These are phyloP conservation scores for Steinernema scapterisci DNA, from an alignment of 2,888 invertebrate genomes.

Conservation along the genomic window DNA sequence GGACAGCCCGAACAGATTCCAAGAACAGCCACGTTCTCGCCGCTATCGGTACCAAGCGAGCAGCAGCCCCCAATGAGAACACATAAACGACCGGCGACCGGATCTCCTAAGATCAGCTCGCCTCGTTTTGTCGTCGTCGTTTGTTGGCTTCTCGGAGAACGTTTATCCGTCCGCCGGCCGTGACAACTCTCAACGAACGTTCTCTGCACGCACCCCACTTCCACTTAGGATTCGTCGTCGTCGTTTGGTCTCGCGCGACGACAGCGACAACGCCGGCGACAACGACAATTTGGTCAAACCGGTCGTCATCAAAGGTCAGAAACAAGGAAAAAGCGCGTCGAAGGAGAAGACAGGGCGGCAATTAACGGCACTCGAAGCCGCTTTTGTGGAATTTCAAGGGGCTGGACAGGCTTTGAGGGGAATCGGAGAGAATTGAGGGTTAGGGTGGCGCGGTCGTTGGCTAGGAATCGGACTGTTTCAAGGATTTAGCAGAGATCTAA, in stretches of 20 bases:
- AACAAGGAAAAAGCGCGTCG: neutral
- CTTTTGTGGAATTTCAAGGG: too few relatives aligned
- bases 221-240: too few relatives aligned
- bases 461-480: too few relatives aligned
- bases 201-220: neutral
- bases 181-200: neutral
- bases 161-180: slow-evolving; percentile 3
- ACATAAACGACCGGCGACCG: slow-evolving; percentile 9
- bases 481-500: too few relatives aligned
- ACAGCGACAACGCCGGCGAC: neutral
- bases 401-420: too few relatives aligned
- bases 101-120: neutral
- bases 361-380: slow-evolving; percentile 22
- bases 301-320: slow-evolving; percentile 6
- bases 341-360: neutral
- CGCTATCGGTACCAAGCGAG: too few relatives aligned
- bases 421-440: too few relatives aligned
- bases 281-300: too few relatives aligned
- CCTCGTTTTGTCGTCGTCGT: too few relatives aligned
- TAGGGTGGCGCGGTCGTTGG: too few relatives aligned
- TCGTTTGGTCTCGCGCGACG: neutral
- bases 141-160: slow-evolving; percentile 22
- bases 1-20: too few relatives aligned
- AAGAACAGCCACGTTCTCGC: too few relatives aligned
- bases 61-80: neutral